These are phyloP conservation scores for Hylaeus anthracinus DNA, from an alignment of 1,140 invertebrate species.

Conservation along the genomic window DNA sequence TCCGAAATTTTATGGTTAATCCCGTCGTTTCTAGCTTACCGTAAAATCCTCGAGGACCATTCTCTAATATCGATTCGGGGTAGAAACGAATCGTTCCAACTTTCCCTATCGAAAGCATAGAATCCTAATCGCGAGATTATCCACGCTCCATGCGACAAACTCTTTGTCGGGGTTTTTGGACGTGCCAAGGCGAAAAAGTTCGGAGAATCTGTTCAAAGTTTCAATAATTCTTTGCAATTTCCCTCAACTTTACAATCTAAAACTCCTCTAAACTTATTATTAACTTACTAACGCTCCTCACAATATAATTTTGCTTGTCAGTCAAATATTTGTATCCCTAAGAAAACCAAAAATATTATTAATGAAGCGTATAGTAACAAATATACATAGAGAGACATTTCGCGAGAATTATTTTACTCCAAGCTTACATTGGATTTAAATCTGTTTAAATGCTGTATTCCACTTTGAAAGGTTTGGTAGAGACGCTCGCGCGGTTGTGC, in stretches of 20 bases:
- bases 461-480: constrained; percentile 2
- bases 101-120: not conserved
- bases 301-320: no score
- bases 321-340: no score
- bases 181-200: not conserved
- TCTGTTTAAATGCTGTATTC: constrained; percentile 15
- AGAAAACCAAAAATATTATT: no score
- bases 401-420: no score
- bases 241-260: no score
- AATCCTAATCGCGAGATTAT: not conserved
- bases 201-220: not conserved
- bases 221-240: no score
- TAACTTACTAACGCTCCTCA: no score
- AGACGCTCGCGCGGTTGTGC: not conserved
- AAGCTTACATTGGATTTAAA: not conserved
- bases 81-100: not conserved
- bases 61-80: not conserved
- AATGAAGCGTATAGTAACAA: no score
- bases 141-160: no score
- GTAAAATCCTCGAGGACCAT: constrained; percentile 14
- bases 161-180: not conserved
- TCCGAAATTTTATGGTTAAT: constrained; percentile 39
- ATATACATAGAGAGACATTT: no score
- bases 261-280: no score
- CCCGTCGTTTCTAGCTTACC: not conserved